Evolutionary conservation across 92 coral and sea anemone species (phyloP).

Genomic region (Zoanthus solanderi): DNA sequence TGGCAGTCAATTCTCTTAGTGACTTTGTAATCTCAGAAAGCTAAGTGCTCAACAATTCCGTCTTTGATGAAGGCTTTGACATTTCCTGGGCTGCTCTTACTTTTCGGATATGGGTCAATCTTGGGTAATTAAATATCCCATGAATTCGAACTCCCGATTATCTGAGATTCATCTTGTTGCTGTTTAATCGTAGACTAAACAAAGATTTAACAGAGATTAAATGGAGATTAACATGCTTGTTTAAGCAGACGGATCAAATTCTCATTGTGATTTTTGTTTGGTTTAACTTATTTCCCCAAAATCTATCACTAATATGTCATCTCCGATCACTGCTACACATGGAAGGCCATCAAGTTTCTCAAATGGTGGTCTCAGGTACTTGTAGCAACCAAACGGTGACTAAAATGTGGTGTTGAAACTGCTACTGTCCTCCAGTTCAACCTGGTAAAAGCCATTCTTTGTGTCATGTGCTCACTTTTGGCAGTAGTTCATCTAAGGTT

Average conservation of each 20-base stretch:
- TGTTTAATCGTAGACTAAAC: neutral
- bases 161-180: conserved; percentile 47
- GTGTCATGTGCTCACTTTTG: neutral
- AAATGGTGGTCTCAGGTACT: neutral
- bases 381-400: neutral
- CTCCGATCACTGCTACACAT: neutral
- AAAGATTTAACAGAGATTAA: no score
- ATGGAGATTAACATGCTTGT: no score
- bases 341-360: neutral
- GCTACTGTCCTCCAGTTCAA: neutral
- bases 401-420: neutral
- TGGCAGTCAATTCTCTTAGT: conserved; percentile 39
- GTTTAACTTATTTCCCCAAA: neutral
- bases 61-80: conserved; percentile 47
- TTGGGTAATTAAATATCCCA: conserved; percentile 45
- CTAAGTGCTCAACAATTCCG: conserved; percentile 37
- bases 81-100: conserved; percentile 26
- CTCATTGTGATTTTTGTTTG: neutral
- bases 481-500: neutral
- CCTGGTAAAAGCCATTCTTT: neutral
- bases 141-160: conserved; percentile 25
- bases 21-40: conserved; percentile 26
- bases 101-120: conserved; percentile 42
- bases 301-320: conserved; percentile 6
- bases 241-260: no score